Evolutionary conservation across 2,113 vertebrate genomes (phyloP), one percentile per base, ranked within the genome.

Genomic region (Hemiscyllium ocellatum): DNA sequence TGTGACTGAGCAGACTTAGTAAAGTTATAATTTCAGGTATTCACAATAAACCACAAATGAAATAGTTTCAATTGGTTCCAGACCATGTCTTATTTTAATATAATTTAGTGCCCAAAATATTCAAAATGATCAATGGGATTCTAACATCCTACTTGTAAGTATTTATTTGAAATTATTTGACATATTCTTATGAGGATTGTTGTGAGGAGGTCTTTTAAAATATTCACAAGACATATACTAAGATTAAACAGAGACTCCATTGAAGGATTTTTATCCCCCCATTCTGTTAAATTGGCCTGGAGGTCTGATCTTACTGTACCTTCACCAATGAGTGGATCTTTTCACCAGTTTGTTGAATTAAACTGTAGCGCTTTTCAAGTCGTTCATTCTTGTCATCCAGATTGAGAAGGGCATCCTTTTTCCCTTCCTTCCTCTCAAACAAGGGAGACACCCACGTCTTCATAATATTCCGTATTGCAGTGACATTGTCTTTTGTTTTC

Each of bases 341-440:
- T 20, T 97, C 97, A 52, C 99, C 99, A 0, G 98, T 97, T 42
- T 98, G 97, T 26, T 91, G 97, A 95, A 99, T 97, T 2, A 98
- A 97, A 96, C 1, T 87, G 96, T 98, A 98, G 26, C 97, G 97
- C 96, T 96, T 98, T 22, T 98, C 98, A 96, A 98, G 96, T 13
- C 61, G 95, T 95, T 98, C 98, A 0, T 96, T 96, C 42, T 97
- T 97, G 95, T 99, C 98, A 33, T 99, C 98, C 65, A 98, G 96
- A 96, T 96, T 97, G 22, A 99, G 98, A 83, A 98, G 97, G 0
- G 97, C 93, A 5, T 99, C 99, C 95, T 95, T 98, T 96, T 97
- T 99, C 0, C 97, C 96, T 78, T 99, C 99, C 96, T 97, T 98
- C 96, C 98, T 98, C 96, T 98, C 98, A 10, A 98, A 98, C 12